Evolutionary conservation across 53 echinoderm and acorn worm genomes (phyloP), one percentile per base, ranked within the genome.

Genomic region (Crossaster papposus): DNA sequence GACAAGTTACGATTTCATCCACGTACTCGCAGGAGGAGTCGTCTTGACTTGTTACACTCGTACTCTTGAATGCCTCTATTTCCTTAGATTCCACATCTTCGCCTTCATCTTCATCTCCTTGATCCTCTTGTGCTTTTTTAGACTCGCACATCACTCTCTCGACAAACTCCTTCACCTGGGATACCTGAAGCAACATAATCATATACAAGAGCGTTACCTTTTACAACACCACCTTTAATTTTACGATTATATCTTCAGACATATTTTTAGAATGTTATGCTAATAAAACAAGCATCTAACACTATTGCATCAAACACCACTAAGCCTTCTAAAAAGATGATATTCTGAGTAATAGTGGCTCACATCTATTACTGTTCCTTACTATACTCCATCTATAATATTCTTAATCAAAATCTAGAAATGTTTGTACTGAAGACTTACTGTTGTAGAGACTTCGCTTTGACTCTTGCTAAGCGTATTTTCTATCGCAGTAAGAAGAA

Each of bases 111-210:
- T 94, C 94, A 83, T 95, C 88, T 77, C 93, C 93, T 24, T 91
- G 90, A 78, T 88, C 79, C 50, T 96, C 96, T 76, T 96, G 91
- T 17, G 90, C 89, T 64, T 88, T 80, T 81, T 83, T 93, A 79
- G 95, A 90, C 44, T 95, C 96, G 53, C 92, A 89, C 75, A 93
- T 94, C 73, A 96, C 86, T 29, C 80, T 83, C 32, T 70, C 36
- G 18, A 94, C 91, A 65, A 96, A 96, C 75, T 92, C 80, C 17
- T 86, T 89, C 20, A 96, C 95, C 30, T 93, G 88, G 10, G 90
- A 90, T 44, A 91, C 55, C 96, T 96, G 36, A 33, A 23, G 3
- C 4, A 23, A 68, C 26, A 68, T 68, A 26, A 68, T 68, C 28
- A 28, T 3, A 37, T 20, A n/a, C 7, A 62, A 9, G 12, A 20